These are phyloP conservation scores for Oncorhynchus gorbuscha DNA, from an alignment of 2,113 vertebrate species.

Conservation along the genomic window DNA sequence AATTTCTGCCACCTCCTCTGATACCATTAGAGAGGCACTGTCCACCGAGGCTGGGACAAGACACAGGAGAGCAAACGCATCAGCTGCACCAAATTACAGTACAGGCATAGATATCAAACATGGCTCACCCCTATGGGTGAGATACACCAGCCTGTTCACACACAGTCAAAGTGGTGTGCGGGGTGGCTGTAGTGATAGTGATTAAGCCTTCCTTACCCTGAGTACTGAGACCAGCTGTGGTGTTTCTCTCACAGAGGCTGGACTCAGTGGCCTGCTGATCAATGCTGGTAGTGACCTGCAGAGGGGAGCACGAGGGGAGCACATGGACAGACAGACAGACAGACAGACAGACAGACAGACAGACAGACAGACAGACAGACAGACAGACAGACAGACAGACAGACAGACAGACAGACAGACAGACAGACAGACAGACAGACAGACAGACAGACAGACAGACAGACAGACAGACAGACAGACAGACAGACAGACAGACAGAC, in stretches of 20 bases:
- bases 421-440: no score
- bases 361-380: not conserved
- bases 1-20: slow-evolving; percentile 76
- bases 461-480: no score
- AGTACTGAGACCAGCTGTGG: slow-evolving; percentile 77
- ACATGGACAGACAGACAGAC: not conserved
- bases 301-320: not conserved
- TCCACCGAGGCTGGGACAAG: slow-evolving; percentile 77
- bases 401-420: no score
- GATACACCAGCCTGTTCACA: not conserved
- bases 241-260: slow-evolving; percentile 78
- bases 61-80: not conserved
- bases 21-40: slow-evolving; percentile 81
- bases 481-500: no score
- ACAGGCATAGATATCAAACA: not conserved
- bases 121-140: not conserved
- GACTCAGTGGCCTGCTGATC: slow-evolving; percentile 80
- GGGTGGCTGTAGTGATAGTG: not conserved
- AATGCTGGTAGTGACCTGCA: slow-evolving; percentile 73
- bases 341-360: no score
- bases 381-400: no score
- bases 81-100: not conserved
- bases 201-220: slow-evolving; percentile 77
- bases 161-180: no score
- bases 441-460: no score